Conservation (phyloP, 2,888 invertebrate species). For the Lapara coniferarum region DNA sequence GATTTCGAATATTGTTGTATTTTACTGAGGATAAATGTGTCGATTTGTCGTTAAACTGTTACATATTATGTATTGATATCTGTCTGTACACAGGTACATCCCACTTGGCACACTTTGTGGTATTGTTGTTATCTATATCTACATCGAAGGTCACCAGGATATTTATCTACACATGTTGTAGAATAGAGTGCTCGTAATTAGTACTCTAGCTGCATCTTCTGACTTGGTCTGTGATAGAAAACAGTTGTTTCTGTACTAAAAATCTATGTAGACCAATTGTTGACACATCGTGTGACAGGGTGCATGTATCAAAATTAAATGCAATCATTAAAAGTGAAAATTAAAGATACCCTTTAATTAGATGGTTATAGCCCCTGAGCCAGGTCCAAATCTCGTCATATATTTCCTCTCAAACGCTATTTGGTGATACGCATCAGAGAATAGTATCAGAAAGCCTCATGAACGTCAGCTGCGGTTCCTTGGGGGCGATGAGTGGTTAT, state of each 20-base stretch:
- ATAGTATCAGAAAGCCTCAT: no score
- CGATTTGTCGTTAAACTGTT: conserved; percentile 58
- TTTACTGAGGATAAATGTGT: conserved; percentile 67
- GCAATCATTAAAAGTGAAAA: conserved; percentile 21
- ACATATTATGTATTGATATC: conserved; percentile 57
- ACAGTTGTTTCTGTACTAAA: conserved; percentile 32
- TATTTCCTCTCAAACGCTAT: no score
- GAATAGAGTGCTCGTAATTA: conserved; percentile 49
- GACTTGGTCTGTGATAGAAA: conserved; percentile 44
- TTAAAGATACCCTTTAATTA: conserved; percentile 43
- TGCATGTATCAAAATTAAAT: conserved; percentile 70
- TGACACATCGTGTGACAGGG: conserved; percentile 81
- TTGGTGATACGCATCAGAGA: no score
- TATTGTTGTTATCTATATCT: conserved; percentile 58
- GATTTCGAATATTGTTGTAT: conserved; percentile 75
- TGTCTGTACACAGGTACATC: conserved; percentile 73
- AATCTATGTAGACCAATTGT: conserved; percentile 36
- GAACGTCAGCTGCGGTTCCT: no score
- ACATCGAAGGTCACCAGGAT: conserved; percentile 56
- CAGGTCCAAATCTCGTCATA: no score
- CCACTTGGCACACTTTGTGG: conserved; percentile 82
- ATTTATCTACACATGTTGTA: conserved; percentile 41
- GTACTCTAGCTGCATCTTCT: conserved; percentile 47
- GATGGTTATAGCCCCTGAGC: conserved; percentile 16
- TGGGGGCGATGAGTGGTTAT: no score